Conservation (phyloP, 2,888 invertebrate species). For the Mallateleia sp. region DNA sequence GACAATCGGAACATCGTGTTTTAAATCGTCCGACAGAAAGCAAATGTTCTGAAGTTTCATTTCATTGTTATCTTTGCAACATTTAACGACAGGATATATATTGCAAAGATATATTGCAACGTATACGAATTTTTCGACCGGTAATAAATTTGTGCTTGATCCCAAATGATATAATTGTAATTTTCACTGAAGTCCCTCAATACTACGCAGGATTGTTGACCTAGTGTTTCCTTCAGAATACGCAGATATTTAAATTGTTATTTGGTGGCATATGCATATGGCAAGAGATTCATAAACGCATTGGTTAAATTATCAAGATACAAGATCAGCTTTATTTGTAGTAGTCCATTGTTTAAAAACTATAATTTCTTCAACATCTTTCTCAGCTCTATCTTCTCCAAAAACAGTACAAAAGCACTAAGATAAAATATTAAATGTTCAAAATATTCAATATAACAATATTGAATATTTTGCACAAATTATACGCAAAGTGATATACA, state of each 20-base stretch:
- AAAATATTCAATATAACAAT: too few species aligned
- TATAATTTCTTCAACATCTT: too few species aligned
- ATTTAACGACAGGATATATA: slow-evolving; percentile 48
- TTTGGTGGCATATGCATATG: slow-evolving; percentile 37
- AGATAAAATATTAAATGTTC: too few species aligned
- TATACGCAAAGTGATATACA: too few species aligned
- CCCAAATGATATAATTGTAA: slow-evolving; percentile 34
- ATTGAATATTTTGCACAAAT: too few species aligned
- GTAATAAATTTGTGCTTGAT: slow-evolving; percentile 46
- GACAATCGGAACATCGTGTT: slow-evolving; percentile 46
- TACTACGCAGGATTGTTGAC: slow-evolving; percentile 15
- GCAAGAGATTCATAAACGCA: slow-evolving; percentile 38
- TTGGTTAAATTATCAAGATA: too few species aligned
- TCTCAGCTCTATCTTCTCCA: too few species aligned
- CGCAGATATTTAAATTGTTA: slow-evolving; percentile 44
- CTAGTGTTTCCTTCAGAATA: slow-evolving; percentile 23
- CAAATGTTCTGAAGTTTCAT: slow-evolving; percentile 29
- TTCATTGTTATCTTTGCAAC: slow-evolving; percentile 42
- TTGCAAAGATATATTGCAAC: too few species aligned
- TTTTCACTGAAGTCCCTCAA: slow-evolving; percentile 60
- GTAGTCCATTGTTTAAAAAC: too few species aligned
- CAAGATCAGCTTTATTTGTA: too few species aligned
- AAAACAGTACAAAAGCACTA: too few species aligned
- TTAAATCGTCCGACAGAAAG: slow-evolving; percentile 49
- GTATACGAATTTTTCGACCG: slow-evolving; percentile 47